Conservation (phyloP, 2,797 vertebrate species). For the Anguilla anguilla region DNA sequence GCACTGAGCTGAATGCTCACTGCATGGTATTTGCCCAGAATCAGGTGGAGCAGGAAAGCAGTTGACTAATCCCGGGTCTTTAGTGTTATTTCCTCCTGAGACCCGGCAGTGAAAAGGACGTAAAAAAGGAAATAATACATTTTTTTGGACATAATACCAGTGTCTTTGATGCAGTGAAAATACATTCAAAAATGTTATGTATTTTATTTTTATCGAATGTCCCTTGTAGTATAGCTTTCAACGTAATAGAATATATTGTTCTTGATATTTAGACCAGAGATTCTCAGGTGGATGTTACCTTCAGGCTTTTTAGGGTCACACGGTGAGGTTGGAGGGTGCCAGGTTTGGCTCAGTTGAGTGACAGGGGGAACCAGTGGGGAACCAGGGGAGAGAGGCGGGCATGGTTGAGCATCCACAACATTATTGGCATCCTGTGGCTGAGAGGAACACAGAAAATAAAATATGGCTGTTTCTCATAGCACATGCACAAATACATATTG, state of each 20-base stretch:
- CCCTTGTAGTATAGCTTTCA: not conserved
- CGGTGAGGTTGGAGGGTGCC: conserved; percentile 39
- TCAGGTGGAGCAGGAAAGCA: not conserved
- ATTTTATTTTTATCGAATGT: not conserved
- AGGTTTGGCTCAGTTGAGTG: conserved; percentile 49
- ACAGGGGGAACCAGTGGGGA: conserved; percentile 9
- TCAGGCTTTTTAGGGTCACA: conserved; percentile 29
- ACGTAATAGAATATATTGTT: not conserved
- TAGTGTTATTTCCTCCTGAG: not conserved
- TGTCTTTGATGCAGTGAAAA: not conserved
- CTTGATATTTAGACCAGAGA: not conserved
- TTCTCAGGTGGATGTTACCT: conserved; percentile 28
- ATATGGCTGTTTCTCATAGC: not conserved
- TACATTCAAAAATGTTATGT: not conserved
- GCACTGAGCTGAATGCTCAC: not conserved
- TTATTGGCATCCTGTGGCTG: not conserved
- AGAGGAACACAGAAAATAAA: not conserved
- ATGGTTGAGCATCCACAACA: conserved; percentile 38
- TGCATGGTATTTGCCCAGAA: not conserved
- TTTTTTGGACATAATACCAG: not conserved
- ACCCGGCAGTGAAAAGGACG: not conserved
- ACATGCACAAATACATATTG: not conserved
- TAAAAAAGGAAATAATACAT: not conserved
- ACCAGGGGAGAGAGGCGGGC: conserved; percentile 57
- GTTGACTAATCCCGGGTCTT: not conserved